phyloP scores from a whole-genome alignment of 2,797 vertebrate genomes.

The Glossophaga mutica region DNA sequence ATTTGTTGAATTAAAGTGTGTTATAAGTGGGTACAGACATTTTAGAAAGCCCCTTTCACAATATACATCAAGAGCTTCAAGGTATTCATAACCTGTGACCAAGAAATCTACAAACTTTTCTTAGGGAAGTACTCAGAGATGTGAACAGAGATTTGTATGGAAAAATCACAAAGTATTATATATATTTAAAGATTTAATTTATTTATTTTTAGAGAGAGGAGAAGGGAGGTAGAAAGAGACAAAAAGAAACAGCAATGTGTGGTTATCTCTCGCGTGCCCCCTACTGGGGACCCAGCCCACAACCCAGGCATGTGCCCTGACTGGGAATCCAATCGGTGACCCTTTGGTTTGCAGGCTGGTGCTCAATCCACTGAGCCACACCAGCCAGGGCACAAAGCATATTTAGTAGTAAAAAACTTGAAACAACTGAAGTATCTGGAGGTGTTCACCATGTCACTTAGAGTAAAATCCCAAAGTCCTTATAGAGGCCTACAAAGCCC shows the following conservation, averaged over 20 bases:
- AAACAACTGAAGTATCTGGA: neutral
- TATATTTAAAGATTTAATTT: too few species aligned
- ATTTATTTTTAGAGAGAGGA: too few species aligned
- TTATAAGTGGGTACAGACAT: neutral
- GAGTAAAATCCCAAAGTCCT: neutral
- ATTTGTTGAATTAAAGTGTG: neutral
- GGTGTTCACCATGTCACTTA: neutral
- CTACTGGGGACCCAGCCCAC: too few species aligned
- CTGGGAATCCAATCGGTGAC: too few species aligned
- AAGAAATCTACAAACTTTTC: slow-evolving; percentile 16
- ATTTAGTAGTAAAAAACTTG: neutral
- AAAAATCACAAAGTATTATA: slow-evolving; percentile 12
- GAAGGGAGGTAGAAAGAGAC: too few species aligned
- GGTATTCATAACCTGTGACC: slow-evolving; percentile 2
- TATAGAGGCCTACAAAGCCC: neutral
- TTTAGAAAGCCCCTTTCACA: slow-evolving; percentile 17
- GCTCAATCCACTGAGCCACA: too few species aligned
- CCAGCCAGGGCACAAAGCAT: neutral
- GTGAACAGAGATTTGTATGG: neutral
- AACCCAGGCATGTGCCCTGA: too few species aligned
- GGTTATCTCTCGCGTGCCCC: too few species aligned
- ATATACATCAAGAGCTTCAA: slow-evolving; percentile 4
- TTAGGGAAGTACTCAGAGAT: neutral
- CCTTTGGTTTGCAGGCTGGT: too few species aligned
- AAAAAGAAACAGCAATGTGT: too few species aligned